These are phyloP conservation scores for Amazona ochrocephala DNA, from an alignment of 2,797 vertebrate species.

Conservation along the genomic window DNA sequence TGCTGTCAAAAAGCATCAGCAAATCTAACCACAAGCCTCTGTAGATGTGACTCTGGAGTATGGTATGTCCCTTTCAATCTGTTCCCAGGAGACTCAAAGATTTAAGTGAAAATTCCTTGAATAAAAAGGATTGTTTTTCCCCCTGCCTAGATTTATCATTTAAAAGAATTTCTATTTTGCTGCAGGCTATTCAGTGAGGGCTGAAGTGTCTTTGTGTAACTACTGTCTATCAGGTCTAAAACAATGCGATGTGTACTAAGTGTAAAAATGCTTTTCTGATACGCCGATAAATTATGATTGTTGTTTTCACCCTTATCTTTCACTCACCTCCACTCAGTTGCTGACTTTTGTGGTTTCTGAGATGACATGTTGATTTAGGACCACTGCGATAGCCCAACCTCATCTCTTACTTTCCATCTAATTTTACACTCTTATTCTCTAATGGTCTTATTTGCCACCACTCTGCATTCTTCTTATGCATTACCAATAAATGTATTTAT, in stretches of 20 bases:
- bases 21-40: background rate
- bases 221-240: constrained; percentile 13
- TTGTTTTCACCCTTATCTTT: constrained; percentile 45
- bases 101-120: constrained; percentile 20
- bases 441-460: constrained; percentile 55
- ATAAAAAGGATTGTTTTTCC: background rate
- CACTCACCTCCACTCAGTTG: constrained; percentile 19
- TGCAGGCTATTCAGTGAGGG: background rate
- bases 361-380: constrained; percentile 50
- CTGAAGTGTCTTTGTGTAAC: constrained; percentile 14
- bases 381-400: constrained; percentile 17
- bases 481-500: constrained; percentile 50
- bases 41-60: background rate
- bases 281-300: constrained; percentile 4
- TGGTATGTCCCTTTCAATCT: background rate
- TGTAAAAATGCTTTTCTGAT: constrained; percentile 43
- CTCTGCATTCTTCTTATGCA: constrained; percentile 30
- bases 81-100: constrained; percentile 5
- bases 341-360: constrained; percentile 57
- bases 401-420: constrained; percentile 43
- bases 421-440: constrained; percentile 48
- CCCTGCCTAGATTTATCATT: background rate
- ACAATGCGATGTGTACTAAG: background rate
- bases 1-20: background rate
- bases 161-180: background rate